Evolutionary conservation across 1,140 invertebrate genomes (phyloP), one percentile per base, ranked within the genome.

Genomic region (Proctacanthus coquilletti): DNA sequence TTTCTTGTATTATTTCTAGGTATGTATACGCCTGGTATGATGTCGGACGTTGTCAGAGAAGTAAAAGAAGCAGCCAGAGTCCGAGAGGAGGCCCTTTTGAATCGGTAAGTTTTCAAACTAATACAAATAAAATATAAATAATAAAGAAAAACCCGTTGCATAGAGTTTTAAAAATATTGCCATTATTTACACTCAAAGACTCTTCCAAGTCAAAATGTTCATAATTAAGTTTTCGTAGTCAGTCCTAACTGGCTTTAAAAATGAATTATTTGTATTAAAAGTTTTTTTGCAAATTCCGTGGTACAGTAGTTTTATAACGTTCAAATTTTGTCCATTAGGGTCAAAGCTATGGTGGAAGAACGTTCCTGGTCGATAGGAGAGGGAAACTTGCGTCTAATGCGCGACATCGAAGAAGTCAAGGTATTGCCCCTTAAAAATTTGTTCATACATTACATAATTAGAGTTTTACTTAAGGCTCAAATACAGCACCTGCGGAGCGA

Each of bases 41-140:
- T 83, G 46, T 61, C 68, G 47, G 79, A 82, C 59, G 63, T 82
- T 43, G 76, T 83, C 38, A 66, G 77, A 5, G 80, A 83, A 58
- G 75, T 83, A 5, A 62, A 78, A 41, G 77, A 83, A 51, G 77
- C 79, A 13, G 75, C 77, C 2, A 67, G 73, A 41, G 61, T 76
- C 2, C 63, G 77, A 13, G 78, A 83, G 45, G 79, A 82, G 52
- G 73, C 74, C 8, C 61, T 82, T 40, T 51, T 73, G 15, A 62
- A 64, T 40, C 64, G 69, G 53, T 56, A 43, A 38, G 4, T 36
- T 36, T 36, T n/a, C n/a, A n/a, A n/a, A n/a, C n/a, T n/a, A n/a
- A n/a, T n/a, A n/a, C n/a, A n/a, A n/a, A n/a, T n/a, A n/a, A n/a
- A n/a, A n/a, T n/a, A n/a, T n/a, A n/a, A n/a, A n/a, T n/a, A n/a